Conservation (phyloP, 2,797 vertebrate genomes). For the Coccyzus lansbergi region DNA sequence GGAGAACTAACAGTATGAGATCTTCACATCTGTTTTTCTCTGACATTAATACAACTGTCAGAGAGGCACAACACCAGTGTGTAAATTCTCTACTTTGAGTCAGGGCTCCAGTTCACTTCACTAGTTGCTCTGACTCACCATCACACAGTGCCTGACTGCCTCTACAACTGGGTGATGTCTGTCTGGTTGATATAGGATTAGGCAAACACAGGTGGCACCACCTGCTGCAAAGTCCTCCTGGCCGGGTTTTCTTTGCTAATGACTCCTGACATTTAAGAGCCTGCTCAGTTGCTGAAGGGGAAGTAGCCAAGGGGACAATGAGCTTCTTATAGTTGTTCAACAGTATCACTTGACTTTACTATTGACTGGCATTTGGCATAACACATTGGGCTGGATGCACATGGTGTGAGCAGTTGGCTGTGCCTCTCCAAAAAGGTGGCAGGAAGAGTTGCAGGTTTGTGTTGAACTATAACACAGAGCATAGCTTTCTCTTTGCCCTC, state of each 20-base stretch:
- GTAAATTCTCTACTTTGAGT: background rate
- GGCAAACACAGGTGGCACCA: constrained; percentile 42
- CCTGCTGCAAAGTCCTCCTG: constrained; percentile 4
- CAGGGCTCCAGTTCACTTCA: background rate
- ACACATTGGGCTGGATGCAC: background rate
- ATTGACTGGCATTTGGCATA: background rate
- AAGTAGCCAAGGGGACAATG: constrained; percentile 17
- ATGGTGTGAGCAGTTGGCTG: background rate
- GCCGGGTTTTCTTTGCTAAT: background rate
- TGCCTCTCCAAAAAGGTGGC: background rate
- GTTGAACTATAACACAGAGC: background rate
- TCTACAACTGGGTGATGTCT: background rate
- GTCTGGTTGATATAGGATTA: background rate
- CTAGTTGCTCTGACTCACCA: background rate
- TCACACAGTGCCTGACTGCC: background rate
- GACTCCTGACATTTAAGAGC: background rate
- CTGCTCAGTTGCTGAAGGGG: constrained; percentile 11
- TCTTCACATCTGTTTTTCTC: background rate
- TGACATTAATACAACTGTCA: background rate
- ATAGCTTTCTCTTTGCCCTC: background rate
- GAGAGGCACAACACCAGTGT: background rate
- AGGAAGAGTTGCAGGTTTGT: background rate
- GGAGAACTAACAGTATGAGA: background rate
- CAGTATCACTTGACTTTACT: background rate
- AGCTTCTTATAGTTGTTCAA: constrained; percentile 23